These are phyloP conservation scores for Armadillidium nasatum DNA, from an alignment of 1,140 invertebrate species.

Conservation along the genomic window DNA sequence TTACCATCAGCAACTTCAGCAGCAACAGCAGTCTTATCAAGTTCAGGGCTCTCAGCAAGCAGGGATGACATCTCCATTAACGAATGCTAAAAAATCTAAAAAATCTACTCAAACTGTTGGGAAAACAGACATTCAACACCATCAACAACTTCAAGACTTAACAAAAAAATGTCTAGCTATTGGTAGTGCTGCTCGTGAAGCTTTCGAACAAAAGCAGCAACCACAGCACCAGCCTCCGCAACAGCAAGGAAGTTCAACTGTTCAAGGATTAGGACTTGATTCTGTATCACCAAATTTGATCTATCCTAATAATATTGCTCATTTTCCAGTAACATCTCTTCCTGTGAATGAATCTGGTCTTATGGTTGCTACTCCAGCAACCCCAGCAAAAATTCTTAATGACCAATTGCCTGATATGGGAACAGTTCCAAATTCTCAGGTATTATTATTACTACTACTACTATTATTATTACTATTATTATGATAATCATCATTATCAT, in stretches of 20 bases:
- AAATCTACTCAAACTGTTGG: background rate
- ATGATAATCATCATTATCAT: too few relatives aligned
- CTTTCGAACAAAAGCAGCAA: slow-evolving; percentile 16
- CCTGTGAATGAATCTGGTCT: slow-evolving; percentile 33
- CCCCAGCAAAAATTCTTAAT: slow-evolving; percentile 41
- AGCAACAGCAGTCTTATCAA: slow-evolving; percentile 47
- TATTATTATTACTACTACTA: slow-evolving; percentile 9
- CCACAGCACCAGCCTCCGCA: slow-evolving; percentile 18
- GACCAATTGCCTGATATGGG: slow-evolving; percentile 40
- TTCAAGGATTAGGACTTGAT: slow-evolving; percentile 30
- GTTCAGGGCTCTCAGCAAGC: slow-evolving; percentile 44
- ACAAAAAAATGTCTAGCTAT: background rate
- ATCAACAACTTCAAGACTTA: background rate
- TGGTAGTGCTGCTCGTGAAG: slow-evolving; percentile 4
- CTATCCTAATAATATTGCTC: slow-evolving; percentile 41
- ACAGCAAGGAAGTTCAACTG: slow-evolving; percentile 27
- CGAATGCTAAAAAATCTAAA: background rate
- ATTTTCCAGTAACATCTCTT: slow-evolving; percentile 30
- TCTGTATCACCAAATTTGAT: slow-evolving; percentile 31
- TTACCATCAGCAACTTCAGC: slow-evolving; percentile 37
- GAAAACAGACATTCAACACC: background rate
- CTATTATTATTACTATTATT: too few relatives aligned
- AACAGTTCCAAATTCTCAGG: slow-evolving; percentile 35
- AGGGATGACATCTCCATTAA: background rate
- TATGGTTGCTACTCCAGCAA: slow-evolving; percentile 41